Base-by-base conservation (phyloP, 1,140 invertebrate genomes). In the Sitophilus oryzae region DNA sequence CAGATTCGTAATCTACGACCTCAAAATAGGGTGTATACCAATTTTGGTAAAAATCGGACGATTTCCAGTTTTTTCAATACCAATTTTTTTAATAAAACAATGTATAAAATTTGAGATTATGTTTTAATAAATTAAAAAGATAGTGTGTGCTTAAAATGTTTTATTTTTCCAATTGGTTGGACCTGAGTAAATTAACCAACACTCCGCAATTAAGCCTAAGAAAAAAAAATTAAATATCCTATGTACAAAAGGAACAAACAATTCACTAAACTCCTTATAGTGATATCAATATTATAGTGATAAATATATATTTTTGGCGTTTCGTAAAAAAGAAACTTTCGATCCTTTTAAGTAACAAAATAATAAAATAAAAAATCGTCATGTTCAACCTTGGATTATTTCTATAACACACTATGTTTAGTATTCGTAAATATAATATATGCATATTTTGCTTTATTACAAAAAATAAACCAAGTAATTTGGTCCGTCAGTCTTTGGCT, bases 171-270 rank as follows among this genome's bases (percentile, higher is more conserved):
- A n/a, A n/a, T n/a, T n/a, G n/a, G n/a, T n/a, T n/a, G n/a, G n/a
- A n/a, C n/a, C 38, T 50, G 15, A 1, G 20, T 37, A 35, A 56
- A 25, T 21, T 46, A 46, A 10, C 8, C 20, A 42, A 45, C 41
- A 25, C 55, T 41, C 56, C 45, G 16, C 46, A 3, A 40, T 38
- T 58, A 58, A 38, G 38, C 52, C 56, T 53, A 56, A 48, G 15
- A 46, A 53, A 56, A 59, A 58, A 54, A 58, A 53, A 42, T 47
- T 56, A 59, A 58, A 58, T 46, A 43, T 35, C 44, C 52, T 66
- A 70, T 70, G 56, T 70, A 70, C 68, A 70, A 67, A 70, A 70
- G 67, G 68, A 69, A 70, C 66, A 67, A 66, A 70, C 42, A 51
- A 64, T 64, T 60, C 66, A 61, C 63, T 62, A 65, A 56, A 61